Base-by-base conservation (phyloP, 2,888 invertebrate genomes). In the Chrysina gloriosa region DNA sequence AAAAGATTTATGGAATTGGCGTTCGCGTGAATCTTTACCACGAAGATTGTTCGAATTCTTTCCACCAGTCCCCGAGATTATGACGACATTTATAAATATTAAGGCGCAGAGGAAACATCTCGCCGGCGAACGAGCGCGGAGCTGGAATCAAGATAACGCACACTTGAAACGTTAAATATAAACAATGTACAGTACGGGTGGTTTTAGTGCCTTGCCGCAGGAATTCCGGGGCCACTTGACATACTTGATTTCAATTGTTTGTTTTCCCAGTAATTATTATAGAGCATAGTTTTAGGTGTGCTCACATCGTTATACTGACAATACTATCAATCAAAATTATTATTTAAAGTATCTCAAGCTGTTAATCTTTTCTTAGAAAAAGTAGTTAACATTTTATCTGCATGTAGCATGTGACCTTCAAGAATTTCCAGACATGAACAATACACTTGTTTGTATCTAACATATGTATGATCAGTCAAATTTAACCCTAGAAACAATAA, bases 161-260 rank as follows among this genome's bases (percentile, higher is more conserved):
- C 64, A 64, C 65, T 65, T 42, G 65, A 65, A 65, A 39, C 23
- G 65, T 65, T 65, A 65, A 56, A 56, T 65, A 65, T 65, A 65
- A 65, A 65, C 65, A 65, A 56, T 56, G 50, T 56, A n/a, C n/a
- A n/a, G 54, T 58, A 65, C 45, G 65, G 42, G 65, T 65, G 54
- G 42, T 42, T 54, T 54, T 54, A 54, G 27, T 39, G 45, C 29
- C 54, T 42, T 36, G 27, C 39, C 39, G 39, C 42, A 65, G 50
- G 48, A 65, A 65, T 65, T 54, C 52, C 54, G 47, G 45, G 45
- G 21, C 54, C 54, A 65, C 47, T 45, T 56, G 65, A 65, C 45
- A 19, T 42, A 54, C 65, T 56, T 21, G 65, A 65, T 54, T 45
- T 56, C 65, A 45, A 45, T 65, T 56, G 39, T 65, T 65, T 65